These are phyloP conservation scores for Oscarella lobularis DNA, from an alignment of 37 sponge, comb jelly and placozoan species.

Conservation along the genomic window DNA sequence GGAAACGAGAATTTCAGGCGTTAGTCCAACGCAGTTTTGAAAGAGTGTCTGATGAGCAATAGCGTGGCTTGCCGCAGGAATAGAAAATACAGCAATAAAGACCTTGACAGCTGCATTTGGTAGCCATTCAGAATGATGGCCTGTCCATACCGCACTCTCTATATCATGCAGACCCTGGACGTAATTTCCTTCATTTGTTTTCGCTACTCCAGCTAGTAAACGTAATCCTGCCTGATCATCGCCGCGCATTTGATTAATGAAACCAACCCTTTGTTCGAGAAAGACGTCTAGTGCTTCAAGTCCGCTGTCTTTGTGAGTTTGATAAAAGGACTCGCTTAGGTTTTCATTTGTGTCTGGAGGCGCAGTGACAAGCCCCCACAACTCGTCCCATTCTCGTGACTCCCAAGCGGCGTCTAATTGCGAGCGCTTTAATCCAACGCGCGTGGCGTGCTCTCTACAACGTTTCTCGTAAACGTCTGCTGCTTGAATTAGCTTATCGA, in stretches of 20 bases:
- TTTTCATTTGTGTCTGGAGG: not conserved
- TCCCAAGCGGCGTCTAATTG: not conserved
- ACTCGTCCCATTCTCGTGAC: not conserved
- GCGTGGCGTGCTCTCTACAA: too few relatives aligned
- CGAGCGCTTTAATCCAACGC: not conserved
- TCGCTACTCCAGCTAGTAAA: not conserved
- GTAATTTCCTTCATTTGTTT: not conserved
- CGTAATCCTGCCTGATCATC: not conserved
- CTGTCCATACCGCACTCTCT: not conserved
- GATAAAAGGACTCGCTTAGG: not conserved
- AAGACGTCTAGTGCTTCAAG: not conserved
- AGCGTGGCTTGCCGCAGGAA: too few relatives aligned
- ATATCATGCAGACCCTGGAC: not conserved
- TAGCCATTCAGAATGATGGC: not conserved
- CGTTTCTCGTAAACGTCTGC: too few relatives aligned
- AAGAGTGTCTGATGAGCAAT: not conserved
- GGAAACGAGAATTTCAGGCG: not conserved
- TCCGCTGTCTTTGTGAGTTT: not conserved
- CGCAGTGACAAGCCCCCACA: not conserved
- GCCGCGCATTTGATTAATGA: not conserved
- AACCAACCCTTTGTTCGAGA: not conserved
- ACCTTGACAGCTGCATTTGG: not conserved
- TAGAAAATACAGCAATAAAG: not conserved
- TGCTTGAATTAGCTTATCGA: too few relatives aligned
- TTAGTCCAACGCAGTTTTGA: not conserved